These are phyloP conservation scores for Delphinapterus leucas DNA, from an alignment of 2,113 vertebrate genomes.

Conservation along the genomic window DNA sequence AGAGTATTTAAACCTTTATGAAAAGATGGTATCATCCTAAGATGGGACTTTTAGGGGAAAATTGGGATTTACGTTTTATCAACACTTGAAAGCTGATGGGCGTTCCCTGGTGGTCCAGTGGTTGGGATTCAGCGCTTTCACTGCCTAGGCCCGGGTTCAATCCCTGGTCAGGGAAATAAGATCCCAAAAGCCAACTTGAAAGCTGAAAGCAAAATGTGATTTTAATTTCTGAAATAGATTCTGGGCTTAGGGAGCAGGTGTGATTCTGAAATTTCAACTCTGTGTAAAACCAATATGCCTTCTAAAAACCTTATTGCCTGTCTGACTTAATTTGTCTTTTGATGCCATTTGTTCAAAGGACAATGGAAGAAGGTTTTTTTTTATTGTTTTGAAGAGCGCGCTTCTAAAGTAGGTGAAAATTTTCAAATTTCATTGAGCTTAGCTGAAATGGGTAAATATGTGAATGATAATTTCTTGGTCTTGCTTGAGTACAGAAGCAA, in stretches of 20 bases:
- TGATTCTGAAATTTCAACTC: constrained; percentile 17
- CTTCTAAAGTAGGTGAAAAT: neutral
- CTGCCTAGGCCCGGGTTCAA: neutral
- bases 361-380: neutral
- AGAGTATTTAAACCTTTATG: neutral
- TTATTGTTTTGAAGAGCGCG: neutral
- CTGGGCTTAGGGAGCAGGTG: neutral
- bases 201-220: neutral
- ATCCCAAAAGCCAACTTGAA: neutral
- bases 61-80: neutral
- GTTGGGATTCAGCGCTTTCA: neutral
- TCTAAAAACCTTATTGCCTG: neutral
- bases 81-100: neutral
- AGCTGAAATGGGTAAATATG: neutral
- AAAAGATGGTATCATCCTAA: neutral
- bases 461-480: neutral
- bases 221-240: constrained; percentile 29
- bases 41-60: neutral
- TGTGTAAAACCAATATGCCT: neutral
- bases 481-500: neutral
- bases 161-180: neutral
- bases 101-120: neutral
- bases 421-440: neutral
- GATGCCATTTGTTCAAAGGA: neutral
- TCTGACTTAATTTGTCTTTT: neutral